phyloP scores from a whole-genome alignment of 2,113 vertebrate species.

The Corynorhinus townsendii region DNA sequence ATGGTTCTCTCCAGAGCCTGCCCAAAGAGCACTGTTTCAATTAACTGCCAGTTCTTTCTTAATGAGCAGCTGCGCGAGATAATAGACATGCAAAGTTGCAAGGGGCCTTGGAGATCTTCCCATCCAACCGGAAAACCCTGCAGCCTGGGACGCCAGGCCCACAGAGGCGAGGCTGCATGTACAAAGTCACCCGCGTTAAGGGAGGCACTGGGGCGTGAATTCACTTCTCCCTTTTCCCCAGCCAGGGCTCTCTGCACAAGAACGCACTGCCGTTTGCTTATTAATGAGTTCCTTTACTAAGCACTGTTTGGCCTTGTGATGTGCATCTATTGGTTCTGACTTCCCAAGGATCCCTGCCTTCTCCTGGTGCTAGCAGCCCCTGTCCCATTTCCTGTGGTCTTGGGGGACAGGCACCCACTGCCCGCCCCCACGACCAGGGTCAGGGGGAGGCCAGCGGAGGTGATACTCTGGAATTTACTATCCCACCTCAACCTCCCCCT shows the following conservation, averaged over 20 bases:
- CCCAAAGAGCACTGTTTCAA: constrained; percentile 40
- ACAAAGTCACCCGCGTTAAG: neutral
- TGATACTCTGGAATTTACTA: too few relatives aligned
- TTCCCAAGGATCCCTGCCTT: neutral
- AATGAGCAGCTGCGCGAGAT: constrained; percentile 43
- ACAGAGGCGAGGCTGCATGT: neutral
- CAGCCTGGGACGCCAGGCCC: neutral
- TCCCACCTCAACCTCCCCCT: neutral
- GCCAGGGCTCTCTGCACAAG: neutral
- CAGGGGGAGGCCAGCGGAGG: fast-evolving
- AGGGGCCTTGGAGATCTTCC: constrained; percentile 32
- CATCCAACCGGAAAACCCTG: constrained; percentile 17
- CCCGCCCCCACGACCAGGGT: too few relatives aligned
- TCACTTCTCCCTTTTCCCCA: neutral
- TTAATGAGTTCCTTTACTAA: neutral
- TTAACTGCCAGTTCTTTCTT: constrained; percentile 49
- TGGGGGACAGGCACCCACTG: neutral
- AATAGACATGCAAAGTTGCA: neutral
- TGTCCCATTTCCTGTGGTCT: neutral
- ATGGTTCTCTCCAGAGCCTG: constrained; percentile 43
- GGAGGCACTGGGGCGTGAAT: neutral
- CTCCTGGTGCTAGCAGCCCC: neutral
- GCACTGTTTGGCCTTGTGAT: neutral
- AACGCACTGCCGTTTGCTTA: neutral
- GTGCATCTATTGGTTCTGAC: neutral